Evolutionary conservation across 2,888 invertebrate species (phyloP), one percentile per base, ranked within the genome.

Genomic region (Acleris literana): DNA sequence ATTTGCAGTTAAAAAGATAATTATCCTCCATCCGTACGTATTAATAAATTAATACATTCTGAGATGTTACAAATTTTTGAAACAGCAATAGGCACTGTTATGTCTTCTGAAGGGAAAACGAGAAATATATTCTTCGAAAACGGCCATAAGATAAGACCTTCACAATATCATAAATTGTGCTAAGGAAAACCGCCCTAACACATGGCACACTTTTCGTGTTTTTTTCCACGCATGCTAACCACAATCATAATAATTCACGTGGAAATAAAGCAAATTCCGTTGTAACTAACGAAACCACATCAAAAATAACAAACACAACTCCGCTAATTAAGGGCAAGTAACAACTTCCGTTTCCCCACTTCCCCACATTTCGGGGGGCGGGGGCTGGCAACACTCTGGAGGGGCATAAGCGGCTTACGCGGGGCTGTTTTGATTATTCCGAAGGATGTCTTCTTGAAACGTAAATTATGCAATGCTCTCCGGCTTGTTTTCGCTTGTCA

Each of bases 341-440:
- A 77, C 78, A 80, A 85, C 83, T 87, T 85, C 83, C 85, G 84
- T 83, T 66, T 81, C 82, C 76, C 80, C 84, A 29, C 60, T 60
- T 44, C 65, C 60, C 65, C 77, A 81, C 81, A 80, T 82, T 86
- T 81, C 72, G 79, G 86, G 84, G 76, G 82, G 75, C 68, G 72
- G 74, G 77, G 76, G 72, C 29, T 55, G 66, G 62, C 33, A 61
- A 68, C 59, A 61, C 49, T 54, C 17, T 6, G 67, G 69, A 74
- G 82, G 77, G 73, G 64, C 68, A 76, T 90, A 91, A 90, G 89
- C 89, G 80, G 90, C 90, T 91, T 90, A 89, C 65, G 69, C 71
- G 76, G 85, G 87, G 84, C 83, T 91, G 91, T 90, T 92, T 90
- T 92, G 90, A 92, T 92, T 90, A 92, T 91, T 91, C 87, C 91